These are phyloP conservation scores for Synanceia verrucosa DNA, from an alignment of 2,797 vertebrate species.

Conservation along the genomic window DNA sequence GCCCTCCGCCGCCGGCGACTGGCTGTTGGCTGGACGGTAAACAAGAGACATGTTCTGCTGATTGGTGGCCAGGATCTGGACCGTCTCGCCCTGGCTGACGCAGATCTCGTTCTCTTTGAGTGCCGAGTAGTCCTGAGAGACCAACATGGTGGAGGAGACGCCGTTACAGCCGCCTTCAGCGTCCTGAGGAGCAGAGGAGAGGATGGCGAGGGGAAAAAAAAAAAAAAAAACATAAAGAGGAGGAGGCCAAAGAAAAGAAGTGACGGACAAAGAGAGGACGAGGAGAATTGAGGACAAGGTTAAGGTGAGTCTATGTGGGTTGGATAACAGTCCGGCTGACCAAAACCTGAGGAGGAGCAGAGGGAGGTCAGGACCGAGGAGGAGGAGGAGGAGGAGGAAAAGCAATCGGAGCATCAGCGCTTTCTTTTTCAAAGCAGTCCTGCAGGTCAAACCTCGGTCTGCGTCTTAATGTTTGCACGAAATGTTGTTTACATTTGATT, in stretches of 20 bases:
- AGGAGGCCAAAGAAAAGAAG: neutral
- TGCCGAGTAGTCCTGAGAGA: slow-evolving; percentile 96
- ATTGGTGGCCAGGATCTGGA: slow-evolving; percentile 95
- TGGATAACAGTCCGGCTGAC: slow-evolving; percentile 28
- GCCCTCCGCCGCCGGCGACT: slow-evolving; percentile 95
- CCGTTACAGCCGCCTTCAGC: slow-evolving; percentile 88
- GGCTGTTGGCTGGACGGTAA: slow-evolving; percentile 91
- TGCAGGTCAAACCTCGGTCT: no score
- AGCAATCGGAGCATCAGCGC: neutral
- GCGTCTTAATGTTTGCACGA: no score
- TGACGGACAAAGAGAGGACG: slow-evolving; percentile 5
- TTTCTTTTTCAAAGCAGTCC: neutral
- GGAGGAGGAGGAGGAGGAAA: slow-evolving; percentile 22
- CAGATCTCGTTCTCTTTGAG: slow-evolving; percentile 98
- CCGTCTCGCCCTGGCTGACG: slow-evolving; percentile 92
- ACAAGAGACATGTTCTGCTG: slow-evolving; percentile 99
- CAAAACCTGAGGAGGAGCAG: slow-evolving; percentile 30
- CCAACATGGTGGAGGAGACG: slow-evolving; percentile 90
- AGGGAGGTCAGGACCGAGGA: slow-evolving; percentile 8
- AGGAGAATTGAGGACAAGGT: slow-evolving; percentile 50
- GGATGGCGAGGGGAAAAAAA: neutral
- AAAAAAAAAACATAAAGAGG: neutral
- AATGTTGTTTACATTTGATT: no score
- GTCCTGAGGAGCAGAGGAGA: slow-evolving; percentile 64
- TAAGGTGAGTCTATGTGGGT: slow-evolving; percentile 41